phyloP scores from a whole-genome alignment of 2,113 vertebrate species.

The Cryptoleucopteryx plumbea region DNA sequence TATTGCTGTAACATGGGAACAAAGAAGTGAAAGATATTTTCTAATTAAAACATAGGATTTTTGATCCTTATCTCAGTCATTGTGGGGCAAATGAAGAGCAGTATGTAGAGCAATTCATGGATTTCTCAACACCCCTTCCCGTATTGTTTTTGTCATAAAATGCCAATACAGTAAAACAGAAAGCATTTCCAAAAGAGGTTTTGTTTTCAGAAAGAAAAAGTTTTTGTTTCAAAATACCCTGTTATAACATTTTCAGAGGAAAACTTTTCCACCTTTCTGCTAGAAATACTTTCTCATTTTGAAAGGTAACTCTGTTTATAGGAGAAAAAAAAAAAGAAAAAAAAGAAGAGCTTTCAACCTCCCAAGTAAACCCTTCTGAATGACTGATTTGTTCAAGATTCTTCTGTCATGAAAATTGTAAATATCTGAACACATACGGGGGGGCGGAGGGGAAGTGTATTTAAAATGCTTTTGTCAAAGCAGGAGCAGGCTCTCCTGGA shows the following conservation, averaged over 20 bases:
- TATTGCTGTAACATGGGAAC: not conserved
- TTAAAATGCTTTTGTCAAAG: not conserved
- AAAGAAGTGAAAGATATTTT: constrained; percentile 24
- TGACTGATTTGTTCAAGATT: not conserved
- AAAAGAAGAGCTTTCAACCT: not conserved
- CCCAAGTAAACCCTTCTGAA: not conserved
- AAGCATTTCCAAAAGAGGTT: not conserved
- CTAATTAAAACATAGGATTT: constrained; percentile 39
- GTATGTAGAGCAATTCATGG: not conserved
- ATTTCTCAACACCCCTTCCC: not conserved
- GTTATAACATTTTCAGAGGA: not conserved
- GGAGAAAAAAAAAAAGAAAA: no score
- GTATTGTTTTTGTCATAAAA: not conserved
- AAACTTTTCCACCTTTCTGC: not conserved
- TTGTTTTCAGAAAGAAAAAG: not conserved
- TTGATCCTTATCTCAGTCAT: constrained; percentile 15
- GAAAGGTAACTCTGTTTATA: not conserved
- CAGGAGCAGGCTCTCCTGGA: not conserved
- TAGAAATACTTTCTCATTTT: not conserved
- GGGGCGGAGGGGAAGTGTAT: not conserved
- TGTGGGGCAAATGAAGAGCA: not conserved
- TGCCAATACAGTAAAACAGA: not conserved
- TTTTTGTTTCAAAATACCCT: not conserved
- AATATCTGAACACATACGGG: not conserved
- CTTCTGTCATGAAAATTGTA: not conserved